A percentile compares a stretch with the other conserved stretches of the same genome.
Conservation (phyloP, 2,888 invertebrate species). For the Eudasyphora cyanicolor region DNA sequence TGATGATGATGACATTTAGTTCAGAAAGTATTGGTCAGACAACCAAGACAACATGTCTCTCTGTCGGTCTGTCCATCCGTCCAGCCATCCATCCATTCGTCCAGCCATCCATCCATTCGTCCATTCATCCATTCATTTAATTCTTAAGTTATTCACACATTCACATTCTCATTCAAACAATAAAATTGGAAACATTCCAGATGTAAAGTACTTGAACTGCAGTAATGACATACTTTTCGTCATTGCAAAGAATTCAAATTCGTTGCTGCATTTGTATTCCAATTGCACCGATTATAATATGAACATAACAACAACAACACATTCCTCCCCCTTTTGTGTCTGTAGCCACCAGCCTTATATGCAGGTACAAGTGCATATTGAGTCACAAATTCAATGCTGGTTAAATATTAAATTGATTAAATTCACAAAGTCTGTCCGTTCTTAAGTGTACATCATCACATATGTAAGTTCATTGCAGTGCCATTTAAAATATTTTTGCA, state of each 20-base stretch:
- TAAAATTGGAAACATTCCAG: slow-evolving; percentile 10
- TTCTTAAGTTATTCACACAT: background rate
- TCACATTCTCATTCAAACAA: background rate
- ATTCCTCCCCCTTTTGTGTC: too few relatives aligned
- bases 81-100: background rate
- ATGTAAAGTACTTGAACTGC: background rate
- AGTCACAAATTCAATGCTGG: background rate
- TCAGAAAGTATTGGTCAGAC: background rate
- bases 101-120: background rate
- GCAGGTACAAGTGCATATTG: background rate
- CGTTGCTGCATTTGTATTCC: background rate
- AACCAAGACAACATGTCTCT: background rate
- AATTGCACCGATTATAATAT: background rate
- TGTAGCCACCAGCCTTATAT: too few relatives aligned
- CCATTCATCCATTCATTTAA: background rate
- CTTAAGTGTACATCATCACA: too few relatives aligned
- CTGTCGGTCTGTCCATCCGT: background rate
- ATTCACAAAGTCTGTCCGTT: too few relatives aligned
- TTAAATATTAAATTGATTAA: background rate
- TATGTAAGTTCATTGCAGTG: too few relatives aligned
- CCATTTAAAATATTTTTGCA: too few relatives aligned
- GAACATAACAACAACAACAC: too few relatives aligned
- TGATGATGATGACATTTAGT: slow-evolving; percentile 50
- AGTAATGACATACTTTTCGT: slow-evolving; percentile 15
- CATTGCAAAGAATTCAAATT: background rate